Conservation (phyloP, 2,888 invertebrate genomes). For the Eumerus sabulonum region DNA sequence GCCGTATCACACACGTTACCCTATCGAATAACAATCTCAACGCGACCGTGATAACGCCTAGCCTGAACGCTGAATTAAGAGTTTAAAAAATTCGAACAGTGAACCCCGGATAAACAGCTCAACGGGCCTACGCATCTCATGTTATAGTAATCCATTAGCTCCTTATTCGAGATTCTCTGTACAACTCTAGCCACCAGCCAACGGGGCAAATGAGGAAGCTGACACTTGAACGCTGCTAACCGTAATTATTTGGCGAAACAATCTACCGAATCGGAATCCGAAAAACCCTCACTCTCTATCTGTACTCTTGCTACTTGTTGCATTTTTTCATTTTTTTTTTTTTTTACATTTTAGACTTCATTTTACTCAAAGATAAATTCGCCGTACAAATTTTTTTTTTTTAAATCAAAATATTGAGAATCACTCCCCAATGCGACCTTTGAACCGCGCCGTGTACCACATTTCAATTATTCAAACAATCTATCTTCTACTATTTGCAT, state of each 20-base stretch:
- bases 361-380: constrained; percentile 33
- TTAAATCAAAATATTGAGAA: constrained; percentile 9
- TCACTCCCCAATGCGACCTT: constrained; percentile 24
- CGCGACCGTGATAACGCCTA: constrained; percentile 30
- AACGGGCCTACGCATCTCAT: too few relatives aligned
- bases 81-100: background rate
- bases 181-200: background rate
- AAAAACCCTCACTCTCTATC: too few relatives aligned
- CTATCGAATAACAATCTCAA: too few relatives aligned
- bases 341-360: constrained; percentile 5
- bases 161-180: constrained; percentile 6
- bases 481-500: constrained; percentile 7
- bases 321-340: too few relatives aligned
- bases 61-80: constrained; percentile 36
- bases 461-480: background rate
- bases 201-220: too few relatives aligned
- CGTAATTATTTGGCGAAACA: constrained; percentile 1
- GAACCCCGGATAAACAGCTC: constrained; percentile 7
- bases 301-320: constrained; percentile 56
- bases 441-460: constrained; percentile 20
- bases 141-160: background rate
- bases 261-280: background rate
- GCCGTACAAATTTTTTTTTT: constrained; percentile 35
- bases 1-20: constrained; percentile 1
- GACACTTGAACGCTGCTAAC: background rate